These are phyloP conservation scores for Heterodera carotae DNA, from an alignment of 1,140 invertebrate species.

Conservation along the genomic window DNA sequence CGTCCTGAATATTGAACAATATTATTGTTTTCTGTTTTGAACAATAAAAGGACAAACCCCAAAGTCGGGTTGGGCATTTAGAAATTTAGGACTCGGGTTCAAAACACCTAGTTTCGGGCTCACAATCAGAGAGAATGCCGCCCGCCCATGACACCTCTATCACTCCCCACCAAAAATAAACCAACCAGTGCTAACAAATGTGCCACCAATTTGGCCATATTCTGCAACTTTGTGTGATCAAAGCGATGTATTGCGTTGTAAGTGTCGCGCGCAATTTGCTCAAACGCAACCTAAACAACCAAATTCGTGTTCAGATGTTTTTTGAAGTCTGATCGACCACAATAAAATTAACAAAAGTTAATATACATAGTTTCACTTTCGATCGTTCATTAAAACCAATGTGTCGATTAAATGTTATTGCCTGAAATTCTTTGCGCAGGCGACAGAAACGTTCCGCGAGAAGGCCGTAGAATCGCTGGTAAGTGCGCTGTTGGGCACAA, in stretches of 20 bases:
- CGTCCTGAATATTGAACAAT: conserved; percentile 71
- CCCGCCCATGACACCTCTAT: too few relatives aligned
- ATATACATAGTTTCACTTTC: too few relatives aligned
- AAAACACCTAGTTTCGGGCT: too few relatives aligned
- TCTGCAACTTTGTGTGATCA: conserved; percentile 93
- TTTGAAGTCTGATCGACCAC: neutral
- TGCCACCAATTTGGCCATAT: conserved; percentile 96
- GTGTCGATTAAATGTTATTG: too few relatives aligned
- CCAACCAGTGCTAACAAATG: conserved; percentile 82
- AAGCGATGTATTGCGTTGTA: conserved; percentile 86
- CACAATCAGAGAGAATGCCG: too few relatives aligned
- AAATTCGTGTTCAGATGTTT: neutral
- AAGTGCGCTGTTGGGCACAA: conserved; percentile 95
- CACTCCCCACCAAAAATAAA: too few relatives aligned
- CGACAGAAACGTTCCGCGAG: conserved; percentile 87
- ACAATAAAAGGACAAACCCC: neutral
- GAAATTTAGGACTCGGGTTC: too few relatives aligned
- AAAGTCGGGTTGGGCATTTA: too few relatives aligned
- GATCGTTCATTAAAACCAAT: too few relatives aligned
- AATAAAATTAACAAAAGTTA: too few relatives aligned
- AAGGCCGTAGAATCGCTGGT: conserved; percentile 96
- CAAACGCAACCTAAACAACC: conserved; percentile 78
- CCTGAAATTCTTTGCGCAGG: conserved; percentile 75
- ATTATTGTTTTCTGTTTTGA: neutral
- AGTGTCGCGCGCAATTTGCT: conserved; percentile 91